phyloP scores from a whole-genome alignment of 2,113 vertebrate genomes.

The Stigmatopora argus region DNA sequence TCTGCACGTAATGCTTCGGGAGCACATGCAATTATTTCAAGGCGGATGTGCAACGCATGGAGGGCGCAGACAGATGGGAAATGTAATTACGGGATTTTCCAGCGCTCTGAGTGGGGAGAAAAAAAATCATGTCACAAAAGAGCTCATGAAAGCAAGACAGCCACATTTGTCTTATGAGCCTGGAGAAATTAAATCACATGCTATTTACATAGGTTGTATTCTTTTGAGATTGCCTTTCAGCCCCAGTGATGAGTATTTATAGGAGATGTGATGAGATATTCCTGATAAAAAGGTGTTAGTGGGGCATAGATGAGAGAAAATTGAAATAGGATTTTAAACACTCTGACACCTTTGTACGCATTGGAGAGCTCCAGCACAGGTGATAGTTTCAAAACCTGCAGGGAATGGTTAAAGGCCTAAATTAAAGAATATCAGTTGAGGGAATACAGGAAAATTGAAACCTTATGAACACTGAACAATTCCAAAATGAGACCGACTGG shows the following conservation, averaged over 20 bases:
- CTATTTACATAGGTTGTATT: conserved; percentile 54
- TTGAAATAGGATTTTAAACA: no score
- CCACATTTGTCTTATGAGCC: conserved; percentile 57
- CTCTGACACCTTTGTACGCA: no score
- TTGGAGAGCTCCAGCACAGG: not conserved
- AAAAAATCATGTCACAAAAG: conserved; percentile 50
- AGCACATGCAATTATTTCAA: conserved; percentile 65
- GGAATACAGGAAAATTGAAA: not conserved
- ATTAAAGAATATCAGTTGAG: not conserved
- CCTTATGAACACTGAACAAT: not conserved
- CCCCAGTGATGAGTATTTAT: not conserved
- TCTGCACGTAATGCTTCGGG: conserved; percentile 39
- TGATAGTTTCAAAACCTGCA: not conserved
- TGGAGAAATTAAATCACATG: conserved; percentile 49
- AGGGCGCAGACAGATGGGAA: conserved; percentile 57
- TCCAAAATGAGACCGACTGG: not conserved
- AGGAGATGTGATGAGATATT: not conserved
- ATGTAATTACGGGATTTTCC: conserved; percentile 66
- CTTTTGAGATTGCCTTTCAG: conserved; percentile 35
- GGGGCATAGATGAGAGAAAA: no score
- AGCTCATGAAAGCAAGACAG: conserved; percentile 55
- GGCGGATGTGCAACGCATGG: conserved; percentile 61
- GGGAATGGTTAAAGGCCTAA: not conserved
- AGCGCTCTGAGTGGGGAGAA: conserved; percentile 30
- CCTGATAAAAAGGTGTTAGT: not conserved